Conservation (phyloP, 35 echinoderm and acorn worm species). For the Ptychodera flava region DNA sequence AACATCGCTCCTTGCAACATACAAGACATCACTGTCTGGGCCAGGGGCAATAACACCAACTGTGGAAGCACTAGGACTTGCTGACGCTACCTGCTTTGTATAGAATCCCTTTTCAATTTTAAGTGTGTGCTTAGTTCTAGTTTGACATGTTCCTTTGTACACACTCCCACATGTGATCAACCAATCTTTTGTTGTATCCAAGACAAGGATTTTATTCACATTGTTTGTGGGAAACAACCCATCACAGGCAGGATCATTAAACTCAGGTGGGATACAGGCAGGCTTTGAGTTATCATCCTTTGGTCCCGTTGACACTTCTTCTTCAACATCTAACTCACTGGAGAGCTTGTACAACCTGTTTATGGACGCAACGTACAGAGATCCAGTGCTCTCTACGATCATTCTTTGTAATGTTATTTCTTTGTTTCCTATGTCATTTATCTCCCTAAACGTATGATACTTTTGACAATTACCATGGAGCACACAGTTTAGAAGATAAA, state of each 20-base stretch:
- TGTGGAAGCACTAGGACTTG: constrained; percentile 41
- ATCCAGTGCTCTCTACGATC: constrained; percentile 42
- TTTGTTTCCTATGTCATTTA: background rate
- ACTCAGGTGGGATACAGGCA: constrained; percentile 45
- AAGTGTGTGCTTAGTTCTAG: constrained; percentile 27
- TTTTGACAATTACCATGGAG: background rate
- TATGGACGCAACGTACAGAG: constrained; percentile 58
- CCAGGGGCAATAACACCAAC: constrained; percentile 53
- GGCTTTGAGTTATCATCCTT: constrained; percentile 34
- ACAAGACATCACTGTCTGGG: constrained; percentile 43
- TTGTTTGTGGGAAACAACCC: constrained; percentile 27
- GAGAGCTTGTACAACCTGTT: constrained; percentile 70
- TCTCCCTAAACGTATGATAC: background rate
- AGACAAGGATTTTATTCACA: constrained; percentile 65
- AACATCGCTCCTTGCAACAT: constrained; percentile 24
- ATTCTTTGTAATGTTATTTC: constrained; percentile 34
- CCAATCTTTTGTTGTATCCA: constrained; percentile 31
- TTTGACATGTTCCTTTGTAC: constrained; percentile 67
- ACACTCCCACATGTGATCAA: constrained; percentile 76
- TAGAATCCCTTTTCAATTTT: constrained; percentile 42
- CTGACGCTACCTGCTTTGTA: constrained; percentile 52
- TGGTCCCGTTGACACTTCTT: constrained; percentile 44
- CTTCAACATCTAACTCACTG: constrained; percentile 16
- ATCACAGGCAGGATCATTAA: constrained; percentile 8
- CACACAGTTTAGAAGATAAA: too few species aligned